Base-by-base conservation (phyloP, 2,888 invertebrate genomes). In the Incurvaria masculella region DNA sequence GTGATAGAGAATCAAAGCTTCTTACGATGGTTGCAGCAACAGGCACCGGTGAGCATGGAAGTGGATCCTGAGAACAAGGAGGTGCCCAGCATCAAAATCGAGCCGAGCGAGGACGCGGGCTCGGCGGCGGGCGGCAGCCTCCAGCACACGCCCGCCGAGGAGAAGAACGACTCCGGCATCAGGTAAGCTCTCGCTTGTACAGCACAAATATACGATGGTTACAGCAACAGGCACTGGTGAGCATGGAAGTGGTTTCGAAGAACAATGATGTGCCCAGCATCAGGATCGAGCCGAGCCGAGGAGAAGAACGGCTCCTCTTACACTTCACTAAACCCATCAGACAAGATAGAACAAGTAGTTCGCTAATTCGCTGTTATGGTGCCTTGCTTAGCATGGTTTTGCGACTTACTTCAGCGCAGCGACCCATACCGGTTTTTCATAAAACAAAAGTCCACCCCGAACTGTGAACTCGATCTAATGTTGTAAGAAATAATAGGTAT, bases 111-210 rank as follows among this genome's bases (percentile, higher is more conserved):
- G 0, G 74, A 73, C 41, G 61, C 58, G 2, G 55, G 62, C 0
- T 38, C 19, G 21, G 54, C 69, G 41, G 72, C 71, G 0, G 67
- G 65, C 1, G 68, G 68, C 58, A 72, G 70, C 44, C 69, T 69
- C 41, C 76, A 76, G 1, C 75, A 75, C 42, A 65, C 69, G 1
- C 68, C 59, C 21, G 66, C 70, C 2, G 78, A 78, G 51, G 78
- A 78, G 64, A 78, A 75, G 51, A 78, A 78, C 33, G 78, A 78
- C 53, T 78, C 78, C 0, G 78, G 78, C 1, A 78, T 78, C 55
- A 78, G 78, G 78, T 76, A 50, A 23, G 17, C 21, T n/a, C n/a
- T n/a, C n/a, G n/a, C 14, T 27, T 14, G 14, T 27, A 8, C 27
- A 27, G 27, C 14, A 27, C 10, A 11, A 27, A 27, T 27, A 11